phyloP scores from a whole-genome alignment of 2,113 vertebrate species.

The Machaerirhynchus nigripectus region DNA sequence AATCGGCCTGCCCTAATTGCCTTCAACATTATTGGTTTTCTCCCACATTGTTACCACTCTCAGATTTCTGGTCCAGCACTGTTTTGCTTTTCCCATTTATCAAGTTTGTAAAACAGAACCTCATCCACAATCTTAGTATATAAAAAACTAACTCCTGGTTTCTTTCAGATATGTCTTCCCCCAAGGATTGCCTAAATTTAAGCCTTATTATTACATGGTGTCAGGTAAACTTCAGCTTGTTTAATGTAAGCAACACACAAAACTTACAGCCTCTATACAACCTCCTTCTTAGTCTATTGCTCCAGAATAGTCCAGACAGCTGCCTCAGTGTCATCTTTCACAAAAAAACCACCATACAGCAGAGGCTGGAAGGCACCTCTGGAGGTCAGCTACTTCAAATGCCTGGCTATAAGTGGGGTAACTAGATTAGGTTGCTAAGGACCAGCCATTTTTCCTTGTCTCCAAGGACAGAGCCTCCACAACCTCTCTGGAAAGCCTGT shows the following conservation, averaged over 20 bases:
- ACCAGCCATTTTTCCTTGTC: not conserved
- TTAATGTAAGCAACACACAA: not conserved
- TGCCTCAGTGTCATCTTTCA: not conserved
- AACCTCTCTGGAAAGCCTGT: not conserved
- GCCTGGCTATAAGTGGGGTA: not conserved
- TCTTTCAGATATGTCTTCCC: not conserved
- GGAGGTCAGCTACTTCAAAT: not conserved
- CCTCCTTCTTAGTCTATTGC: not conserved
- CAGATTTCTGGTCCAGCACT: not conserved
- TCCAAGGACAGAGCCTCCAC: not conserved
- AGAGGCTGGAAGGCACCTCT: not conserved
- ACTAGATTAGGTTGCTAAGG: not conserved
- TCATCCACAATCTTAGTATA: not conserved
- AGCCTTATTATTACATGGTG: not conserved
- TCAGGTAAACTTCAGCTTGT: not conserved
- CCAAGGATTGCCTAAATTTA: not conserved
- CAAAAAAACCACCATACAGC: not conserved
- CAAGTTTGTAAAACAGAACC: not conserved
- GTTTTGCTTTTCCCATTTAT: not conserved
- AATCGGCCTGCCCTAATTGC: not conserved
- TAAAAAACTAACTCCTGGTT: not conserved
- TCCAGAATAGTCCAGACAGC: fast-evolving
- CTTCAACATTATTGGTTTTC: not conserved
- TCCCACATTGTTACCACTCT: not conserved
- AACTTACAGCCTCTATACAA: not conserved